Evolutionary conservation across 2,888 invertebrate genomes (phyloP), one percentile per base, ranked within the genome.

Genomic region (Xestia c-nigrum): DNA sequence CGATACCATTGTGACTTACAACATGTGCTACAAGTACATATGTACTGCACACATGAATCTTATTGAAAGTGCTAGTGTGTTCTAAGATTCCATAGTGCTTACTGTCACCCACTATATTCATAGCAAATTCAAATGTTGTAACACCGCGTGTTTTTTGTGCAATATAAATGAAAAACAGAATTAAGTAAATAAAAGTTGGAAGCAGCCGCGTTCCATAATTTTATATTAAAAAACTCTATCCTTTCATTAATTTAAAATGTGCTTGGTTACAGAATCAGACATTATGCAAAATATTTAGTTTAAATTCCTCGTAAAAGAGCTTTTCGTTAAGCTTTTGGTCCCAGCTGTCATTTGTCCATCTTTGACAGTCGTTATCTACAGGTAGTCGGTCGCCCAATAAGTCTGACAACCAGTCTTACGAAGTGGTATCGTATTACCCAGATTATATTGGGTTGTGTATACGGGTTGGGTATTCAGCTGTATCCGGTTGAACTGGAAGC

Each of bases 81-180:
- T n/a, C n/a, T n/a, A n/a, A n/a, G n/a, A 40, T 43, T 66, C 61
- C 59, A 50, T 68, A 68, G 24, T 50, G 52, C 10, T 50, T 46
- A 50, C 31, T 14, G 24, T 65, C 43, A 47, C 46, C 57, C 43
- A 19, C 61, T 82, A 6, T 50, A n/a, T 31, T 1, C 38, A 40
- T 76, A 63, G 40, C 31, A 40, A 47, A 68, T 69, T 46, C 31
- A 71, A 50, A 21, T 64, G 38, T 76, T 70, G 38, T 52, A 55
- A 57, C 66, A 47, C 43, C 3, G 24, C 50, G 59, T 81, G 31
- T 52, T 38, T n/a, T 83, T 72, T 77, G 65, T 65, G 61, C 43
- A 61, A 66, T 59, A 73, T 52, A 63, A 57, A 73, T 66, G 31
- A 31, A 31, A 52, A 21, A 52, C 9, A 10, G 21, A 21, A 52